A percentile compares a stretch with the other conserved stretches of the same genome.
Evolutionary conservation across 2,797 vertebrate species (phyloP).

Genomic region (Girardinus metallicus): DNA sequence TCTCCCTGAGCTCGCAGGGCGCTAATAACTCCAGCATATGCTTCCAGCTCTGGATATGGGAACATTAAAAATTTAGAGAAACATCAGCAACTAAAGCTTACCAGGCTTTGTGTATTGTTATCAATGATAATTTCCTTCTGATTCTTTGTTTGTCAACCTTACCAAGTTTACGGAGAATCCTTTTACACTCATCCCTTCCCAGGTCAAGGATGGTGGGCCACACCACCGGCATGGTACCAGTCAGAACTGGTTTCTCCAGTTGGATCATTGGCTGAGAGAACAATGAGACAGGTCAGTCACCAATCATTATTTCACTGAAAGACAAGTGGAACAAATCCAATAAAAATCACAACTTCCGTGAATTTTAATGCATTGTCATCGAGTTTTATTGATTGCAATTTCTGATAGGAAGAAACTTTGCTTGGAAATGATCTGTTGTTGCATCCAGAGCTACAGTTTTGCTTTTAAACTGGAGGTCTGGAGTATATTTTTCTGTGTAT

Average conservation of each 20-base stretch:
- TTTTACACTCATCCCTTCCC: conserved; percentile 97
- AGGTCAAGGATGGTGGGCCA: conserved; percentile 98
- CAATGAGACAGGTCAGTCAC: not conserved
- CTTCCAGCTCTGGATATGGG: conserved; percentile 90
- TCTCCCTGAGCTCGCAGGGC: conserved; percentile 97
- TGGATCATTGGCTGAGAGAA: conserved; percentile 82
- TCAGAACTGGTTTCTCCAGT: conserved; percentile 81
- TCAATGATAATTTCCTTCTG: not conserved
- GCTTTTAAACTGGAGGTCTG: not conserved
- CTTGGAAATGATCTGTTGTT: not conserved
- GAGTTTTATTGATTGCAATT: not conserved
- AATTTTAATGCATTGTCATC: not conserved
- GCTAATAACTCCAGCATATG: conserved; percentile 97
- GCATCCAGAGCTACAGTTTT: not conserved
- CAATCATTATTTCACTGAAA: not conserved
- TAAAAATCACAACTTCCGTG: not conserved
- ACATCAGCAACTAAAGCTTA: not conserved
- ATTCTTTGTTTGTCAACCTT: conserved; percentile 25
- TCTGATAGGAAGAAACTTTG: not conserved
- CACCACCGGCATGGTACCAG: conserved; percentile 94
- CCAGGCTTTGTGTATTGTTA: not conserved
- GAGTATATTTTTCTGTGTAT: not conserved
- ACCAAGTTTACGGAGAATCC: conserved; percentile 98
- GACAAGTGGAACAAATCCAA: not conserved
- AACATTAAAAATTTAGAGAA: conserved; percentile 5